Evolutionary conservation across 2,797 vertebrate genomes (phyloP).

Genomic region (Phoebastria nigripes): DNA sequence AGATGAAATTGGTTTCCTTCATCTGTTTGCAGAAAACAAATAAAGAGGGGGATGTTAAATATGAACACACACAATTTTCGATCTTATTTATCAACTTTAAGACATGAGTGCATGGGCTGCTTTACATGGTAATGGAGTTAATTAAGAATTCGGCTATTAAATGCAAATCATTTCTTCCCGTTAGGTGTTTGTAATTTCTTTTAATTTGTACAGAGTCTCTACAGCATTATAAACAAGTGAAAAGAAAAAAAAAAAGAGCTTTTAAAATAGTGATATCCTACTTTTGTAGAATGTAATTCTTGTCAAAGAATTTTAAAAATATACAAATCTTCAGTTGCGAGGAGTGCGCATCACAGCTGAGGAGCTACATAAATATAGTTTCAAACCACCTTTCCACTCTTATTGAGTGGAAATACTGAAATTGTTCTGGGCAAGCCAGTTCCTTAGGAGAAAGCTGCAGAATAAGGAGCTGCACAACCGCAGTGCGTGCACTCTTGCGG

Average conservation of each 20-base stretch:
- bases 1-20: conserved; percentile 10
- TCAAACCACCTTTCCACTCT: background rate
- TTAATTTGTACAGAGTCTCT: background rate
- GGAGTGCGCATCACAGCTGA: background rate
- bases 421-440: background rate
- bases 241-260: background rate
- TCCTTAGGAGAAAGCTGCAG: background rate
- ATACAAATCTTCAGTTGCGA: background rate
- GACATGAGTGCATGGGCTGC: background rate
- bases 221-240: background rate
- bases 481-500: too few species aligned
- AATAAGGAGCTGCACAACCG: background rate
- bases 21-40: conserved; percentile 4
- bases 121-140: conserved; percentile 14
- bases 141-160: conserved; percentile 39
- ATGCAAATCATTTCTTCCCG: background rate
- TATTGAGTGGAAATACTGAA: background rate
- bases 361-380: background rate
- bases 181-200: conserved; percentile 3
- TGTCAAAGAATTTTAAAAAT: background rate
- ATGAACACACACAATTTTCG: background rate
- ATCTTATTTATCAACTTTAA: conserved; percentile 3
- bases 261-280: conserved; percentile 5
- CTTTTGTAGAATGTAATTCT: background rate
- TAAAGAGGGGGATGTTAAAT: background rate